Evolutionary conservation across 1,140 invertebrate species (phyloP).

Genomic region (Seison nebaliae): DNA sequence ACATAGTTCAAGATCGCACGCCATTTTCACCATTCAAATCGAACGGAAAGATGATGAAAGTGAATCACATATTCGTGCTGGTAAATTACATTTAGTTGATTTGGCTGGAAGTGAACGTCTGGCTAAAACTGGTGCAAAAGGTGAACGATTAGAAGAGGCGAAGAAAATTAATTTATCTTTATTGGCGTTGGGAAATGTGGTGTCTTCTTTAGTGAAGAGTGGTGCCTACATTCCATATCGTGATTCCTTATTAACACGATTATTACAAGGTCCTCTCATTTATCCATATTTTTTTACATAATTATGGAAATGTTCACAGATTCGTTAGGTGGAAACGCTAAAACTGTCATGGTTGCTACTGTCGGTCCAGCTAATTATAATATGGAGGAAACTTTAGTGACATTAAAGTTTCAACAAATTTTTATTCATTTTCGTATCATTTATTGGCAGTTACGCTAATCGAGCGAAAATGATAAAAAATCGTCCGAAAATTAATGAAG

Average conservation of each 20-base stretch:
- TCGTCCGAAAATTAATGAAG: conserved; percentile 73
- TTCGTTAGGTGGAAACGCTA: conserved; percentile 29
- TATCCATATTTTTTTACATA: conserved; percentile 2
- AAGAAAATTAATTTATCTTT: conserved; percentile 78
- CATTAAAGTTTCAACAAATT: conserved; percentile 23
- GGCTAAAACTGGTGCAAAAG: conserved; percentile 50
- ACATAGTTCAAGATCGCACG: conserved; percentile 85
- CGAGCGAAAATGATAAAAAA: conserved; percentile 86
- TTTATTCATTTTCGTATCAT: no score
- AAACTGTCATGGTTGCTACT: conserved; percentile 29
- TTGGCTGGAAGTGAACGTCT: conserved; percentile 56
- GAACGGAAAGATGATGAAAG: conserved; percentile 36
- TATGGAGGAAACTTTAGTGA: conserved; percentile 28
- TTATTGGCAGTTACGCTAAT: conserved; percentile 65
- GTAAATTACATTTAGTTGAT: conserved; percentile 40
- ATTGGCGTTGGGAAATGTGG: conserved; percentile 74
- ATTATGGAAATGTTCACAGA: conserved; percentile 14
- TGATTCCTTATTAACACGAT: conserved; percentile 26
- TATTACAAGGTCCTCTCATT: conserved; percentile 42
- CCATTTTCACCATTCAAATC: conserved; percentile 73
- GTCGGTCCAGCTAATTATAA: conserved; percentile 29
- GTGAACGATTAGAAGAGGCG: conserved; percentile 67
- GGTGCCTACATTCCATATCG: conserved; percentile 22
- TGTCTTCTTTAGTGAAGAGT: conserved; percentile 49
- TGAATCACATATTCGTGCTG: conserved; percentile 21